Evolutionary conservation across 2,888 invertebrate species (phyloP).

Genomic region (Clistopyga incitator): DNA sequence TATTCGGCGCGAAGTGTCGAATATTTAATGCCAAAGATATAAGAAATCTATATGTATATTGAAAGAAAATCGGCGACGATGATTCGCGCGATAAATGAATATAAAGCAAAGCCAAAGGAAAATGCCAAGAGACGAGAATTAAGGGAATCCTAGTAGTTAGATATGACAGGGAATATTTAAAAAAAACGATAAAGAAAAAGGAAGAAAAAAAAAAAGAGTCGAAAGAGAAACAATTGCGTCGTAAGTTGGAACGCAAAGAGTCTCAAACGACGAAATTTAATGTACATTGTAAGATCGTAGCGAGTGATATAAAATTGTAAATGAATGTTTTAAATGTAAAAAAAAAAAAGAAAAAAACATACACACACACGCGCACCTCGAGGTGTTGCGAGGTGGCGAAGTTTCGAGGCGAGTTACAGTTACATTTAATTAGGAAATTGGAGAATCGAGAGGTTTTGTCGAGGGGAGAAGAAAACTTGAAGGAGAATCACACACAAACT

Average conservation of each 20-base stretch:
- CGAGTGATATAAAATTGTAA: conserved; percentile 75
- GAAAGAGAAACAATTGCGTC: conserved; percentile 37
- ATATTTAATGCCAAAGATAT: conserved; percentile 58
- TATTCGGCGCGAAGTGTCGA: neutral
- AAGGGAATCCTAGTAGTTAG: conserved; percentile 52
- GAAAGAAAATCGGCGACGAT: neutral
- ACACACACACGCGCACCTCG: too few relatives aligned
- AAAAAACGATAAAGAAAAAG: neutral
- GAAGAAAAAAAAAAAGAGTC: neutral
- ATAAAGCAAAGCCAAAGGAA: conserved; percentile 5
- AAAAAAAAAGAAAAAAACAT: too few relatives aligned
- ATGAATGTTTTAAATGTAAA: conserved; percentile 81
- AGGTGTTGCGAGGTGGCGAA: conserved; percentile 37
- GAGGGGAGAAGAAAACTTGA: conserved; percentile 7
- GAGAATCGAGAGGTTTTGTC: conserved; percentile 38
- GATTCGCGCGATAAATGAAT: conserved; percentile 9
- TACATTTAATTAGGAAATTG: conserved; percentile 64
- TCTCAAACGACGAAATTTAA: conserved; percentile 63
- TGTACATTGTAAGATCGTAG: conserved; percentile 72
- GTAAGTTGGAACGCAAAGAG: conserved; percentile 41
- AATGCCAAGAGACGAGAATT: conserved; percentile 9
- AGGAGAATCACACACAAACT: conserved; percentile 31
- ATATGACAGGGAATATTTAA: conserved; percentile 30
- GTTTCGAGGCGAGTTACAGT: conserved; percentile 53
- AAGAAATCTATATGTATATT: neutral